Evolutionary conservation across 2,113 vertebrate species (phyloP).

Genomic region (Thalassarche chlororhynchos): DNA sequence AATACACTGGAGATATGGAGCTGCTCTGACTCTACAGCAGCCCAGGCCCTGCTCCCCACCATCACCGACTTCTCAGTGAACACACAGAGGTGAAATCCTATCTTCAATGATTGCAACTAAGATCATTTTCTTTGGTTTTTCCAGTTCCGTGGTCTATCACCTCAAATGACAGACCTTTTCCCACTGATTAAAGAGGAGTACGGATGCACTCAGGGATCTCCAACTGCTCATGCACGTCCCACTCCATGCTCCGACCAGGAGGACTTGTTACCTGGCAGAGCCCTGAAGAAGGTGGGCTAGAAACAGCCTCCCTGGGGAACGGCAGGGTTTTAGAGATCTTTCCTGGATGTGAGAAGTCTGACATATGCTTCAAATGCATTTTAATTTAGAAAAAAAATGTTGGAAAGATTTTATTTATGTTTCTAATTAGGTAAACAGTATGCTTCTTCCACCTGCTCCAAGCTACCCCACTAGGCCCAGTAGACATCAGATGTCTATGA

Average conservation of each 20-base stretch:
- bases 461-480: constrained; percentile 31
- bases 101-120: background rate
- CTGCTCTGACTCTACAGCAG: background rate
- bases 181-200: background rate
- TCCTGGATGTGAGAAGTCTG: constrained; percentile 22
- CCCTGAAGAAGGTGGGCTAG: background rate
- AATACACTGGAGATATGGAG: background rate
- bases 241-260: background rate
- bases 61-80: background rate
- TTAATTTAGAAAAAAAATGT: constrained; percentile 22
- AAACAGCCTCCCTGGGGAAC: background rate
- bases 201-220: fast-evolving
- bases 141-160: background rate
- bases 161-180: background rate
- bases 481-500: constrained; percentile 22
- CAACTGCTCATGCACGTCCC: background rate
- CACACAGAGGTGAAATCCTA: background rate
- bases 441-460: constrained; percentile 54
- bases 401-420: constrained; percentile 62
- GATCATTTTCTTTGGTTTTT: background rate
- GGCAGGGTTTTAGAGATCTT: background rate
- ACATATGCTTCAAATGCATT: constrained; percentile 51
- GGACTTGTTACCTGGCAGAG: background rate
- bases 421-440: constrained; percentile 67
- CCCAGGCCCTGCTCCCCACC: background rate